Evolutionary conservation across 2,888 invertebrate species (phyloP).

Genomic region (Lycocerus yunnanus): DNA sequence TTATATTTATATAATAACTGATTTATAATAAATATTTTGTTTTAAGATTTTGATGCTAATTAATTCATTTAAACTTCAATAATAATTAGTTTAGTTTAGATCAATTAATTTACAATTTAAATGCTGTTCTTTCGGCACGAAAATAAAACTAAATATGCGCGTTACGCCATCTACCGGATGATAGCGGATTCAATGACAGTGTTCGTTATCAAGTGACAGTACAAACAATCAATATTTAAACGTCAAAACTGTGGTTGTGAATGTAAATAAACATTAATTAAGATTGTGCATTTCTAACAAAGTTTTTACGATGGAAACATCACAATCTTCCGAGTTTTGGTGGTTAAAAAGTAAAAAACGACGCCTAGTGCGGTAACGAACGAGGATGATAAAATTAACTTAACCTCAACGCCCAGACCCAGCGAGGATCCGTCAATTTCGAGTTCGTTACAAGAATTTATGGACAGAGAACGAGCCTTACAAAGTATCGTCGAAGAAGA

Average conservation of each 20-base stretch:
- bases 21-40: too few relatives aligned
- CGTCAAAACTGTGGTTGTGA: background rate
- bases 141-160: background rate
- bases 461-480: constrained; percentile 48
- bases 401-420: constrained; percentile 18
- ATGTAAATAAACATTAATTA: background rate
- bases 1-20: too few relatives aligned
- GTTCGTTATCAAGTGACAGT: background rate
- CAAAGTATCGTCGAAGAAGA: constrained; percentile 22
- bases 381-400: constrained; percentile 29
- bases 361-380: constrained; percentile 25
- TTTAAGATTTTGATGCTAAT: background rate
- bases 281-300: background rate
- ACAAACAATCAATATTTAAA: background rate
- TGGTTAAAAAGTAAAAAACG: constrained; percentile 48
- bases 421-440: constrained; percentile 42
- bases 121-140: background rate
- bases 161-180: background rate
- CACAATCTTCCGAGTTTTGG: constrained; percentile 44
- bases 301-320: constrained; percentile 44
- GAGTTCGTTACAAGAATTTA: constrained; percentile 49
- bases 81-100: background rate
- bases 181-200: background rate
- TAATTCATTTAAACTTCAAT: background rate
- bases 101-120: background rate